These are phyloP conservation scores for Prolemur simus DNA, from an alignment of 2,113 vertebrate species.

Conservation along the genomic window DNA sequence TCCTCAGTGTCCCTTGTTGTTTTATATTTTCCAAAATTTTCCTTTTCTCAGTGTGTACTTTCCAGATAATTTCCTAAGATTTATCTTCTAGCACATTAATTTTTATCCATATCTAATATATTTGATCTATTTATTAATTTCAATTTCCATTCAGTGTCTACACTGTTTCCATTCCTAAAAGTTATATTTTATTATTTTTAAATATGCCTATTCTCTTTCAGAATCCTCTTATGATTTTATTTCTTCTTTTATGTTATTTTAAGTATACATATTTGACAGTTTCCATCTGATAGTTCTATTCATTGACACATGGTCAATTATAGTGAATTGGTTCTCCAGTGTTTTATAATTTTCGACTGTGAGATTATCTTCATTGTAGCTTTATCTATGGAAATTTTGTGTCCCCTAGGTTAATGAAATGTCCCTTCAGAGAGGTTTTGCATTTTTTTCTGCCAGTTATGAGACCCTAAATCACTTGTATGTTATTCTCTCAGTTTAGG, in stretches of 20 bases:
- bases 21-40: slow-evolving; percentile 4
- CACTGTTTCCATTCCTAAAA: neutral
- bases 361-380: neutral
- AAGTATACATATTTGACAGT: neutral
- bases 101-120: neutral
- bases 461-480: neutral
- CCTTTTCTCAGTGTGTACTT: neutral
- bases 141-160: neutral
- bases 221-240: neutral
- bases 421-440: neutral
- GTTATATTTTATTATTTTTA: neutral
- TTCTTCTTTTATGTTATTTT: neutral
- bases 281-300: neutral
- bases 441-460: neutral
- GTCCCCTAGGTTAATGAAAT: neutral
- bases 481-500: neutral
- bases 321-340: neutral
- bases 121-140: neutral
- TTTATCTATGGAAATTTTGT: neutral
- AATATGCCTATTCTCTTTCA: neutral
- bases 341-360: neutral
- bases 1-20: neutral
- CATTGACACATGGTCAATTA: neutral
- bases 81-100: neutral
- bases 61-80: slow-evolving; percentile 2